Evolutionary conservation across 2,113 vertebrate genomes (phyloP).

Genomic region (Colius striatus): DNA sequence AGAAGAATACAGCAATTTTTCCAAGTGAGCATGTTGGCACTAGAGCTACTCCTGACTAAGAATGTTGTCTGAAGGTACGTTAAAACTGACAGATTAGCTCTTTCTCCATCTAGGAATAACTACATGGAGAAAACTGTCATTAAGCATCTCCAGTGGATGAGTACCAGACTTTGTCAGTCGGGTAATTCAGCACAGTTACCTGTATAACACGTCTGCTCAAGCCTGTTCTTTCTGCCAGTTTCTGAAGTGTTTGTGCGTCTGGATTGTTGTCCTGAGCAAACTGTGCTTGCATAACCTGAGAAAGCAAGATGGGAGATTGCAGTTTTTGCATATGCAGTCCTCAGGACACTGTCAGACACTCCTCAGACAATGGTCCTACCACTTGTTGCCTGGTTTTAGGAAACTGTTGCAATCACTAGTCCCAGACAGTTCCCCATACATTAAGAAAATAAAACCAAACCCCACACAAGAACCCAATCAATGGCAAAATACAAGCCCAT

Average conservation of each 20-base stretch:
- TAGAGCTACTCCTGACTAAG: background rate
- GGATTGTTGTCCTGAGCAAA: conserved; percentile 99
- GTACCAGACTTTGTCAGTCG: background rate
- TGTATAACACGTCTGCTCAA: conserved; percentile 98
- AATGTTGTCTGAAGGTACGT: background rate
- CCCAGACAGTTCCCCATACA: background rate
- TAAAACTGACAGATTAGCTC: background rate
- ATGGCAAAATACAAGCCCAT: background rate
- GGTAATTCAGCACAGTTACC: conserved; percentile 71
- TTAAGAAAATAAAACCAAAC: background rate
- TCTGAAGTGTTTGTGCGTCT: conserved; percentile 96
- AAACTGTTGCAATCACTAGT: background rate
- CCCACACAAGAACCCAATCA: background rate
- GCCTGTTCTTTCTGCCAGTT: conserved; percentile 95
- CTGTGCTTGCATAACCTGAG: conserved; percentile 98
- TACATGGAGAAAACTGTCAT: background rate
- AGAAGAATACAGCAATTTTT: background rate
- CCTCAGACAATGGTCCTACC: accelerated
- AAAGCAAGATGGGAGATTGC: background rate
- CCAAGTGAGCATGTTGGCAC: background rate
- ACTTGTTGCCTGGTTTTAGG: background rate
- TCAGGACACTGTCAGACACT: accelerated
- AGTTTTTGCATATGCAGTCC: background rate
- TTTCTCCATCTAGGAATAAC: background rate
- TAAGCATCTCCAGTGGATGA: background rate